Evolutionary conservation across 2,888 invertebrate genomes (phyloP).

Genomic region (Drepanosiphum platanoidis): DNA sequence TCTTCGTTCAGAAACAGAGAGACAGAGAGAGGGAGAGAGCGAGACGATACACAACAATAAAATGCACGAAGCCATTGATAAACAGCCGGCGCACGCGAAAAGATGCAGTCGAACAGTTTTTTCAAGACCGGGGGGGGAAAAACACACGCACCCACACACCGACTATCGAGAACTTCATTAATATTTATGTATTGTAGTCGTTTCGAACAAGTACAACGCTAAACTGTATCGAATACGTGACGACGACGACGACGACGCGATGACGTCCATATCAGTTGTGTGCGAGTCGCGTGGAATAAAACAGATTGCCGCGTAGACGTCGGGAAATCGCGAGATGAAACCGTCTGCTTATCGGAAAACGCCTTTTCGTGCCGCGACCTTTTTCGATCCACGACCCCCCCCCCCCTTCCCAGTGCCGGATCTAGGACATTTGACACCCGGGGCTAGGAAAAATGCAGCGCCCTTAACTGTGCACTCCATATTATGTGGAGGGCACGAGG

Average conservation of each 20-base stretch:
- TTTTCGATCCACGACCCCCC: too few species aligned
- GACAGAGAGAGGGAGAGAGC: not conserved
- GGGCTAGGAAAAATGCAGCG: too few species aligned
- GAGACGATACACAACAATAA: not conserved
- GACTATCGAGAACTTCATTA: constrained; percentile 9
- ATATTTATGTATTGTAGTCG: constrained; percentile 28
- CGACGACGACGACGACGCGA: not conserved
- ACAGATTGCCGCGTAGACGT: not conserved
- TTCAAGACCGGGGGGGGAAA: not conserved
- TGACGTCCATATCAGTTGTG: not conserved
- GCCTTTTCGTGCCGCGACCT: too few species aligned
- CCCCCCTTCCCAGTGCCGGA: too few species aligned
- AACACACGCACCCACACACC: not conserved
- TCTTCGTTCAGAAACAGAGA: constrained; percentile 2
- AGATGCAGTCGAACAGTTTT: not conserved
- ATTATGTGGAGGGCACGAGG: too few species aligned
- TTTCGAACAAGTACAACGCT: not conserved
- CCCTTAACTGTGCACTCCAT: too few species aligned
- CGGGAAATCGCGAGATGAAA: too few species aligned
- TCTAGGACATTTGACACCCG: too few species aligned
- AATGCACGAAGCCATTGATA: constrained; percentile 1
- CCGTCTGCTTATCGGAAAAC: too few species aligned
- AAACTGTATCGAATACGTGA: constrained; percentile 38
- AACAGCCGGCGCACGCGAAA: constrained; percentile 14
- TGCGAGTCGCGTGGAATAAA: not conserved